Percentiles rank a stretch among this genome's conserved stretches.
phyloP scores from a whole-genome alignment of 2,888 invertebrate species.

The Callosobruchus maculatus region DNA sequence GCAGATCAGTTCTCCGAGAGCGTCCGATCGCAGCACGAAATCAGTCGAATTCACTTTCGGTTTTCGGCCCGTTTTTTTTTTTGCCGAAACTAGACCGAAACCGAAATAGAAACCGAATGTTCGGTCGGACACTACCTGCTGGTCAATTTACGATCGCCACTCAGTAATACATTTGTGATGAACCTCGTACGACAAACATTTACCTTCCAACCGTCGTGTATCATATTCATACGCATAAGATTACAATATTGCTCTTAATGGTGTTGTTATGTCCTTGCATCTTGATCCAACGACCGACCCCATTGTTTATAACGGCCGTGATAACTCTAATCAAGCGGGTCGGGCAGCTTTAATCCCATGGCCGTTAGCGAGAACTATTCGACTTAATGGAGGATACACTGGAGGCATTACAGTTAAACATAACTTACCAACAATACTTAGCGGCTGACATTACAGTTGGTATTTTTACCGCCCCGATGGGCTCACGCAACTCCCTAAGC shows the following conservation, averaged over 20 bases:
- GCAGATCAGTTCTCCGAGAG: too few species aligned
- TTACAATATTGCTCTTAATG: neutral
- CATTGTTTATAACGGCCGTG: neutral
- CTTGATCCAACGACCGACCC: neutral
- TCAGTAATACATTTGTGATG: too few species aligned
- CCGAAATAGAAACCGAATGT: too few species aligned
- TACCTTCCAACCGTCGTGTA: neutral
- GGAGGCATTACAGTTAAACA: neutral
- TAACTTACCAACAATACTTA: neutral
- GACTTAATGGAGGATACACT: neutral
- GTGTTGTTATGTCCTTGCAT: neutral
- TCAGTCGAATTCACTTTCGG: too few species aligned
- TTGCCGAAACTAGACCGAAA: too few species aligned
- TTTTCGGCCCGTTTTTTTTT: too few species aligned
- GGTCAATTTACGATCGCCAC: too few species aligned
- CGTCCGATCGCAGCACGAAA: too few species aligned
- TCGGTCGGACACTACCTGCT: too few species aligned
- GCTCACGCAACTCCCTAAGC: neutral
- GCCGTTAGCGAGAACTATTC: neutral
- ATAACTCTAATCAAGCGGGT: neutral
- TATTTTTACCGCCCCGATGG: neutral
- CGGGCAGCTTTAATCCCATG: neutral
- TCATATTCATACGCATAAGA: neutral
- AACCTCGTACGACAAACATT: neutral
- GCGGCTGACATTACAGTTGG: neutral